These are phyloP conservation scores for Dexiosoma caninum DNA, from an alignment of 2,888 invertebrate species.

Conservation along the genomic window DNA sequence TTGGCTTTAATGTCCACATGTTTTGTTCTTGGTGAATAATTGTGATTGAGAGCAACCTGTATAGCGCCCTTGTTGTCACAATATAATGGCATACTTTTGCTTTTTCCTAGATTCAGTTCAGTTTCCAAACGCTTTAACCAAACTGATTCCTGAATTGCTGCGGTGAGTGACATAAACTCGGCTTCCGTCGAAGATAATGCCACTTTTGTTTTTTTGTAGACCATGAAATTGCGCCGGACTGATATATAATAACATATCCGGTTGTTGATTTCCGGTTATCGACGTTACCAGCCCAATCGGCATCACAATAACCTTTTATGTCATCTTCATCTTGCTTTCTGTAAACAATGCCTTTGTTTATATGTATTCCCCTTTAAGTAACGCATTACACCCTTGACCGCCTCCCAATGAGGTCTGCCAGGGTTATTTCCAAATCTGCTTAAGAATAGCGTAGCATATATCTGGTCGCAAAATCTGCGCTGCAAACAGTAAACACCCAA, in stretches of 20 bases:
- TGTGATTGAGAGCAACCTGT: too few species aligned
- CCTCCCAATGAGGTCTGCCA: constrained; percentile 4
- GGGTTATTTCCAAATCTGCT: constrained; percentile 2
- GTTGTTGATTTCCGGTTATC: neutral
- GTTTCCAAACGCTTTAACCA: neutral
- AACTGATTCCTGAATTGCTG: neutral
- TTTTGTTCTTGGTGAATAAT: neutral
- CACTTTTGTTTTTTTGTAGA: neutral
- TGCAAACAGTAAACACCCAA: neutral
- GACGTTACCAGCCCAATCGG: neutral
- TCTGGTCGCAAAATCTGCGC: neutral
- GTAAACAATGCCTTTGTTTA: neutral
- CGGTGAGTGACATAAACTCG: neutral
- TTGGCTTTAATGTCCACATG: neutral
- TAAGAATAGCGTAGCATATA: neutral
- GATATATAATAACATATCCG: neutral
- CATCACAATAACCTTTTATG: neutral
- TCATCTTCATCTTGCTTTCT: neutral
- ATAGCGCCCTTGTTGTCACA: too few species aligned
- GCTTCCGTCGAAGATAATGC: neutral
- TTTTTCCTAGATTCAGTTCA: too few species aligned
- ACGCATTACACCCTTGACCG: neutral
- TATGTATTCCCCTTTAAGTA: neutral
- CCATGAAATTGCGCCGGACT: neutral
- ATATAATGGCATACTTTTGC: too few species aligned